Evolutionary conservation across 2,888 invertebrate species (phyloP).

Genomic region (Dusona sp.): DNA sequence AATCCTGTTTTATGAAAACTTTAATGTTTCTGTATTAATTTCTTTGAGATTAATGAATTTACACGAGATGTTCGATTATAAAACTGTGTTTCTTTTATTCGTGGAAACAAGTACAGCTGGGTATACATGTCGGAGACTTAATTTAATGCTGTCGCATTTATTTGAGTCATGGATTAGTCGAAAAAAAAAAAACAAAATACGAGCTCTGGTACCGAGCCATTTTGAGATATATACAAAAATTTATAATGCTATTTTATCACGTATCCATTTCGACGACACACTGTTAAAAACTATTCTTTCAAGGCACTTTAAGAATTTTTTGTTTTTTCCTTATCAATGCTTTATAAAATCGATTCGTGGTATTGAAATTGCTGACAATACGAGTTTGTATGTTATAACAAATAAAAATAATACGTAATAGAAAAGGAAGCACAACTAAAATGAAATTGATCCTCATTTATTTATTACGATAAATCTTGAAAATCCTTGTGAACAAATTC

Average conservation of each 20-base stretch:
- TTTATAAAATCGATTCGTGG: neutral
- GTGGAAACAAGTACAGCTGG: slow-evolving; percentile 55
- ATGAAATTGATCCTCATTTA: slow-evolving; percentile 3
- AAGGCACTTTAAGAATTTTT: slow-evolving; percentile 39
- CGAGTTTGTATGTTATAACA: slow-evolving; percentile 18
- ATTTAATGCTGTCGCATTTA: slow-evolving; percentile 36
- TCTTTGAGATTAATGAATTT: slow-evolving; percentile 37
- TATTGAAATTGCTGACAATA: slow-evolving; percentile 27
- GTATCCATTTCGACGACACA: slow-evolving; percentile 19
- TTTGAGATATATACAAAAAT: slow-evolving; percentile 47
- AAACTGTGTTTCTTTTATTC: slow-evolving; percentile 52
- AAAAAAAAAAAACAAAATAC: slow-evolving; percentile 31
- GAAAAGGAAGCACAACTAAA: slow-evolving; percentile 17
- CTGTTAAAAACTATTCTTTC: neutral
- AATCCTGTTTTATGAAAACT: slow-evolving; percentile 37
- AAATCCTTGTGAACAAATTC: slow-evolving; percentile 7
- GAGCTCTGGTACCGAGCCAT: slow-evolving; percentile 46
- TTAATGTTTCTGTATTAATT: slow-evolving; percentile 3
- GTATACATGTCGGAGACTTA: slow-evolving; percentile 39
- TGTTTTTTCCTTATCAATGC: neutral
- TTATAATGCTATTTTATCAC: slow-evolving; percentile 24
- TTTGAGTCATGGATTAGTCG: slow-evolving; percentile 34
- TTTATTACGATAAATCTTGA: slow-evolving; percentile 31
- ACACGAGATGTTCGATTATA: slow-evolving; percentile 36
- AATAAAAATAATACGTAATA: slow-evolving; percentile 19